Evolutionary conservation across 2,113 vertebrate species (phyloP).

Genomic region (Echinops telfairi): DNA sequence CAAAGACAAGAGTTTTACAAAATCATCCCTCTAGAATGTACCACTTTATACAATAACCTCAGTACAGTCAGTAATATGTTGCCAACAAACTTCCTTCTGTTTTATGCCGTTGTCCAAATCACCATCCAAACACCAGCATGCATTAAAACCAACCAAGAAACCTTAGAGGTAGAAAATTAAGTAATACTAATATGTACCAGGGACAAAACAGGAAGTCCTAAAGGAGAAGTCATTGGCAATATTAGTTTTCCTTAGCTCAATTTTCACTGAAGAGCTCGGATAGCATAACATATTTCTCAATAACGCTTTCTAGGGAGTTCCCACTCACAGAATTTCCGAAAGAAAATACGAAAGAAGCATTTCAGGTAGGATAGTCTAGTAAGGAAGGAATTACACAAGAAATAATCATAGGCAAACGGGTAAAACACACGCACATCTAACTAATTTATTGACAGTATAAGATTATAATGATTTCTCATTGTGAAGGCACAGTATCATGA

Average conservation of each 20-base stretch:
- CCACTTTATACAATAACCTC: too few relatives aligned
- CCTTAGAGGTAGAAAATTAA: too few relatives aligned
- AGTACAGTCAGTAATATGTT: too few relatives aligned
- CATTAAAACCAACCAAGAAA: too few relatives aligned
- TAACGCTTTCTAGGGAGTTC: background rate
- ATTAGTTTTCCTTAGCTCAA: background rate
- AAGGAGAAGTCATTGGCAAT: background rate
- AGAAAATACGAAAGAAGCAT: background rate
- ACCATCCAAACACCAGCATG: too few relatives aligned
- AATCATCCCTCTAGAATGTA: too few relatives aligned
- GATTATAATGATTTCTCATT: background rate
- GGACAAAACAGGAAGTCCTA: background rate
- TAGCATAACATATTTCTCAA: background rate
- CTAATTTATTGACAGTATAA: background rate
- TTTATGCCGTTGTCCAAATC: too few relatives aligned
- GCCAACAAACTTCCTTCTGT: too few relatives aligned
- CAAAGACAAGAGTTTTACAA: too few relatives aligned
- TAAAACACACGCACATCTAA: background rate
- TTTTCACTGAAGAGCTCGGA: background rate
- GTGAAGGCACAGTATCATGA: background rate
- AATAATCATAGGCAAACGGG: background rate
- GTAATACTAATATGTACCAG: too few relatives aligned
- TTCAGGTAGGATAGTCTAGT: background rate
- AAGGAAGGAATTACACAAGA: background rate
- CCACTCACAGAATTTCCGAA: background rate